phyloP scores from a whole-genome alignment of 2,797 vertebrate species.

The Falco columbarius region DNA sequence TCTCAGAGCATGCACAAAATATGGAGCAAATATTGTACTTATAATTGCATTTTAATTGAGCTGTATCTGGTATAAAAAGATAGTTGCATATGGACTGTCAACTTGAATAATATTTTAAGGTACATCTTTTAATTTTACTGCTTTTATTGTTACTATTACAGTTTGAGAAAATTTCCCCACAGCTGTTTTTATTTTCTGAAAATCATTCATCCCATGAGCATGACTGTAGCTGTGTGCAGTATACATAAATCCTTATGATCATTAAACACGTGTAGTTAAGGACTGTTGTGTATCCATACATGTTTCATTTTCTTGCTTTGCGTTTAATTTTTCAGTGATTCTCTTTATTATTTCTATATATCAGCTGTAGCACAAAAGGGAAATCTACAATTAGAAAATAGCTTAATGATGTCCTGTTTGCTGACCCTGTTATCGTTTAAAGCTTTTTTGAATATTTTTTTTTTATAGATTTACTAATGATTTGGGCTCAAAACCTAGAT shows the following conservation, averaged over 20 bases:
- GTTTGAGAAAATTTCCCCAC: conserved; percentile 75
- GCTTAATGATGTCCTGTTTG: neutral
- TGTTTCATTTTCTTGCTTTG: conserved; percentile 53
- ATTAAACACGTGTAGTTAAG: conserved; percentile 79
- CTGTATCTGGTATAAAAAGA: conserved; percentile 51
- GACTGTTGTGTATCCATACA: conserved; percentile 64
- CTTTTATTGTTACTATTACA: conserved; percentile 76
- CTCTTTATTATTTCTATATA: conserved; percentile 53
- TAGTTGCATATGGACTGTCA: conserved; percentile 60
- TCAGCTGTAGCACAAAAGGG: conserved; percentile 30
- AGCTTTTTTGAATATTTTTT: neutral
- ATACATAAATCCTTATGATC: conserved; percentile 76
- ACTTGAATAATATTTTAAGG: conserved; percentile 73
- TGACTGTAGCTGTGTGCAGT: conserved; percentile 67
- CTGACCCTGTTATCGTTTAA: neutral
- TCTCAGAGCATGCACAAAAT: conserved; percentile 62
- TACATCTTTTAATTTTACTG: conserved; percentile 77
- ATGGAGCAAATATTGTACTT: conserved; percentile 50
- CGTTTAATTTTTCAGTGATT: conserved; percentile 67
- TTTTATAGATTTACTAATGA: neutral
- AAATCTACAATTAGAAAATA: neutral
- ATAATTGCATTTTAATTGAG: conserved; percentile 75
- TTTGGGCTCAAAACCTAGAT: neutral
- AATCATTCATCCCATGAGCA: conserved; percentile 77
- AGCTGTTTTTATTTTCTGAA: conserved; percentile 78